Percentiles rank a stretch among this genome's conserved stretches.
phyloP scores from a whole-genome alignment of 2,113 vertebrate genomes.

The Phalacrocorax pelagicus region DNA sequence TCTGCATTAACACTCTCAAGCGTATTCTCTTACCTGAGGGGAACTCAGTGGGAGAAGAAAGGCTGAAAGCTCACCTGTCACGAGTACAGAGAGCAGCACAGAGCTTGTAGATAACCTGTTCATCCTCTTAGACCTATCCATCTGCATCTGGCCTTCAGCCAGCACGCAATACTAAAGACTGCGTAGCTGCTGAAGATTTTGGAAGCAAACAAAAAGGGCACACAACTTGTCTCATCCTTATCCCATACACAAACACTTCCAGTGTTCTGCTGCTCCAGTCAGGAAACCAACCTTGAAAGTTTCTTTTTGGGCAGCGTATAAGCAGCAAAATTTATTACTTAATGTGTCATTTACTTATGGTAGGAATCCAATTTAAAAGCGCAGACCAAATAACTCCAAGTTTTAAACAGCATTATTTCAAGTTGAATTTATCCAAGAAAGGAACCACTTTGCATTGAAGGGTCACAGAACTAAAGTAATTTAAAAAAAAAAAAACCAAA shows the following conservation, averaged over 20 bases:
- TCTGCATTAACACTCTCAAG: rapidly evolving
- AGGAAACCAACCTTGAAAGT: background rate
- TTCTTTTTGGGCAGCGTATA: background rate
- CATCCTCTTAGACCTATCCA: background rate
- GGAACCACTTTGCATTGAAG: background rate
- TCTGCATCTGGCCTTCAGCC: background rate
- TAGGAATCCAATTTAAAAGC: background rate
- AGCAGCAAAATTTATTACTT: background rate
- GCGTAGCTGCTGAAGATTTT: background rate
- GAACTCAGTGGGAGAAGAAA: background rate
- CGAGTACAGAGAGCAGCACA: rapidly evolving
- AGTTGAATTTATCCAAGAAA: background rate
- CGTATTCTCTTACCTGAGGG: background rate
- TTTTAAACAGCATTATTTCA: background rate
- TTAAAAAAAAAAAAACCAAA: background rate
- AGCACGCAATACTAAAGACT: no score
- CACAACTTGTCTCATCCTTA: background rate
- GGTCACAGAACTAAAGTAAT: background rate
- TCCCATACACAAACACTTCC: background rate
- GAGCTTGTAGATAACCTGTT: background rate
- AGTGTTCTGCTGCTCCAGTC: background rate
- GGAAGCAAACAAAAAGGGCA: background rate
- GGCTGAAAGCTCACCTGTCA: background rate
- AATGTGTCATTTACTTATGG: background rate
- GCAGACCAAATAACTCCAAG: background rate